phyloP scores from a whole-genome alignment of 2,797 vertebrate species.

The Enteromius viviparus region DNA sequence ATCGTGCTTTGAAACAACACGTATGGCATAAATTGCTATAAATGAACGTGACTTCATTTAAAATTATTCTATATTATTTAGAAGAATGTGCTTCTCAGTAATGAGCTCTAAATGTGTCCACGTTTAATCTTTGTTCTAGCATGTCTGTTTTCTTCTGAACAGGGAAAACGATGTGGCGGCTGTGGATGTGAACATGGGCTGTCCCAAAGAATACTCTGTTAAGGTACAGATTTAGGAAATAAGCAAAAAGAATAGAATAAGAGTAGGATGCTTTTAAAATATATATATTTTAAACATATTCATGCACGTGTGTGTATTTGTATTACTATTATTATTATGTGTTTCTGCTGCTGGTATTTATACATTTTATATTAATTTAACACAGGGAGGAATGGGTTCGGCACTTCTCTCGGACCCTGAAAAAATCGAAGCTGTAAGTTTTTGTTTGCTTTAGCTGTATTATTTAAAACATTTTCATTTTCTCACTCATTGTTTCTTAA shows the following conservation, averaged over 20 bases:
- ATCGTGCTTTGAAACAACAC: background rate
- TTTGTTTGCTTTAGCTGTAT: background rate
- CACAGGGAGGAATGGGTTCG: constrained; percentile 96
- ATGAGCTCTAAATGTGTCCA: background rate
- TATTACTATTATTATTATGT: background rate
- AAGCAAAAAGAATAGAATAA: too few species aligned
- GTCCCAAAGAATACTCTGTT: constrained; percentile 97
- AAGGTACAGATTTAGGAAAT: constrained; percentile 76
- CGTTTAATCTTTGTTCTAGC: background rate
- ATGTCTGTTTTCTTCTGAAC: background rate
- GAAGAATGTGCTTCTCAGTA: background rate
- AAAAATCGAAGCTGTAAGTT: constrained; percentile 91
- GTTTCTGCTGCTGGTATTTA: background rate
- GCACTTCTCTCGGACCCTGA: constrained; percentile 91
- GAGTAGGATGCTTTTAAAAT: too few species aligned
- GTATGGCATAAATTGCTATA: background rate
- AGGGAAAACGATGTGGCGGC: constrained; percentile 94
- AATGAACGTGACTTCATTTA: background rate
- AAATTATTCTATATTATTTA: background rate
- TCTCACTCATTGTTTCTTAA: background rate
- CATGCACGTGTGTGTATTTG: too few species aligned
- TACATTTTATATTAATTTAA: constrained; percentile 30
- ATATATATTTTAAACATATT: too few species aligned
- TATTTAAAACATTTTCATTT: too few species aligned
- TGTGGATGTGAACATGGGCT: constrained; percentile 97